These are phyloP conservation scores for Hyppa rectilinea DNA, from an alignment of 2,888 invertebrate genomes.

Conservation along the genomic window DNA sequence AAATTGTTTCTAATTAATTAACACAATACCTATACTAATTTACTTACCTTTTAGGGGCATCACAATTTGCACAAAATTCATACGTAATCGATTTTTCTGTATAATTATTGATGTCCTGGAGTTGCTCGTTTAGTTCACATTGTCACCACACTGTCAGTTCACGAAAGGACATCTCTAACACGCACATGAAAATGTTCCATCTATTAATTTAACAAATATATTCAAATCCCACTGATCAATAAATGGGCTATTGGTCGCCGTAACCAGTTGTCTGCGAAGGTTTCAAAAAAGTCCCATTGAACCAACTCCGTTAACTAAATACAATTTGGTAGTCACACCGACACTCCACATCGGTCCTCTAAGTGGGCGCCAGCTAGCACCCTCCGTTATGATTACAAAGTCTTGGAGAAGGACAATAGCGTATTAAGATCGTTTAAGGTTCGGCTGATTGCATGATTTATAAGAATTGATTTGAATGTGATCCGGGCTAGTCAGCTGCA, in stretches of 20 bases:
- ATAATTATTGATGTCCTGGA: background rate
- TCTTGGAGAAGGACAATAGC: conserved; percentile 41
- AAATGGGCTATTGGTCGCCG: background rate
- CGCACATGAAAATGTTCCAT: background rate
- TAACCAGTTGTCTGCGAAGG: conserved; percentile 13
- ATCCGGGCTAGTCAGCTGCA: conserved; percentile 62
- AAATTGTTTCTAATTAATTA: background rate
- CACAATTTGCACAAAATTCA: conserved; percentile 2
- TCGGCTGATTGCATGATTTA: conserved; percentile 71
- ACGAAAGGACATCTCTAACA: background rate
- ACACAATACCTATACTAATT: background rate
- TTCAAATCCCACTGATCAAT: conserved; percentile 10
- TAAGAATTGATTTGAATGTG: conserved; percentile 68
- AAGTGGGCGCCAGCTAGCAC: conserved; percentile 30
- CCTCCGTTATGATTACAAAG: conserved; percentile 38
- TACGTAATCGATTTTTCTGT: background rate
- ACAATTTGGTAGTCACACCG: conserved; percentile 34
- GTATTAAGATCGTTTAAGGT: conserved; percentile 63
- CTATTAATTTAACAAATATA: background rate
- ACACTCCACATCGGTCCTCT: conserved; percentile 38
- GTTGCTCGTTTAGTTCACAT: conserved; percentile 3
- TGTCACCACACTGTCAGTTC: conserved; percentile 27
- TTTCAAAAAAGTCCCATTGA: conserved; percentile 20
- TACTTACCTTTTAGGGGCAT: conserved; percentile 33
- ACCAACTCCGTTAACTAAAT: conserved; percentile 7